Evolutionary conservation across 2,888 invertebrate species (phyloP).

Genomic region (Caenorhabditis sp.): DNA sequence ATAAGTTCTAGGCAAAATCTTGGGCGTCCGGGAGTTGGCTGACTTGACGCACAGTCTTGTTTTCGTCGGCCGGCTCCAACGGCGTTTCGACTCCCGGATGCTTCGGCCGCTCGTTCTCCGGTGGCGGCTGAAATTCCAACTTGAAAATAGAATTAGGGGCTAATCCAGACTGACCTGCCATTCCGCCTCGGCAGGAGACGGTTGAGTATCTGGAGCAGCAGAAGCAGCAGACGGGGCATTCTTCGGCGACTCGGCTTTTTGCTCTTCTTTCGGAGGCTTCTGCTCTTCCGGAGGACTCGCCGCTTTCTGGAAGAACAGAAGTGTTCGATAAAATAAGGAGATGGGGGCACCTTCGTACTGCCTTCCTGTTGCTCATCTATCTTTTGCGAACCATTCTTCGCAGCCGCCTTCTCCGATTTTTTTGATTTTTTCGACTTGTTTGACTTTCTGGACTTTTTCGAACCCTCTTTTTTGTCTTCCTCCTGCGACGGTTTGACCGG

Average conservation of each 20-base stretch:
- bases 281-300: neutral
- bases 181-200: too few relatives aligned
- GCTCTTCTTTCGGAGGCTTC: slow-evolving; percentile 20
- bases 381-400: neutral
- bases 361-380: neutral
- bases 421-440: slow-evolving; percentile 1
- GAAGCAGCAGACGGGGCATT: too few relatives aligned
- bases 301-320: slow-evolving; percentile 13
- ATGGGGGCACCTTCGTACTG: slow-evolving; percentile 3
- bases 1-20: slow-evolving; percentile 19
- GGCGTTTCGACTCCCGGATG: slow-evolving; percentile 25
- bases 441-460: slow-evolving; percentile 4
- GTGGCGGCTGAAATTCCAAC: slow-evolving; percentile 33
- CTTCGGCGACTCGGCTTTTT: neutral
- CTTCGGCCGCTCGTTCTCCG: slow-evolving; percentile 32
- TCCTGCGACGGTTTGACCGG: too few relatives aligned
- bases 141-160: neutral
- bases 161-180: too few relatives aligned
- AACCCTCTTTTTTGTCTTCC: neutral
- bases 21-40: slow-evolving; percentile 25
- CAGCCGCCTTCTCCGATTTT: too few relatives aligned
- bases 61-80: slow-evolving; percentile 30
- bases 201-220: too few relatives aligned
- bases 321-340: too few relatives aligned
- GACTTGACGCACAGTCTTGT: slow-evolving; percentile 34